Evolutionary conservation across 2,797 vertebrate species (phyloP), one percentile per base, ranked within the genome.

Genomic region (Spondyliosoma cantharus): DNA sequence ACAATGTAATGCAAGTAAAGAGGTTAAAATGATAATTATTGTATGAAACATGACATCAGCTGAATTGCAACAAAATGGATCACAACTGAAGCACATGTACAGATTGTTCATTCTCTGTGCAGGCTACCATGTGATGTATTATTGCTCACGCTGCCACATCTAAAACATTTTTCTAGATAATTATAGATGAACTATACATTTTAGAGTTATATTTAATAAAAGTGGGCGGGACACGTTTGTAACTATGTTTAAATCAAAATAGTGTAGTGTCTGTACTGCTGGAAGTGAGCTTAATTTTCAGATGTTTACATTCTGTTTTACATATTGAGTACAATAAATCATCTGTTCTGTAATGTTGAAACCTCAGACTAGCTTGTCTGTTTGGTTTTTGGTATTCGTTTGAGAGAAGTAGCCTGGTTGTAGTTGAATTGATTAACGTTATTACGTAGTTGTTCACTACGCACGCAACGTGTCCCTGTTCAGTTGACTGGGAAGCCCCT

Each of bases 401-500:
- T 15, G 3, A 50, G 9, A 12, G 24, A 62, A 25, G 16, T 15
- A 5, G 8, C 19, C 25, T 7, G 11, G 9, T 50, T 66, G 17
- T 11, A 24, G 25, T 49, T 2, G 43, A 45, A 72, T 19, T 3
- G 45, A 69, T 80, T 15, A 58, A 83, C 90, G 90, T 87, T 37
- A 83, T 90, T n/a, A 89, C 90, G 90, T 91, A 62, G 70, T 17
- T 1, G 14, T 2, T 49, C 65, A 56, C 37, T 68, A 86, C 87
- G 87, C 76, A 79, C 81, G 64, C 82, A n/a, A 73, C 88, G 74
- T 87, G 94, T 91, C 95, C 95, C 94, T 96, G 95, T 89, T 85
- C 76, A 79, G 84, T 63, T 90, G 91, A 85, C 71, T 91, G 88
- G 93, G 95, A 95, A 96, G 92, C 95, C 95, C 95, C 94, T 86